Evolutionary conservation across 1,140 invertebrate species (phyloP).

Genomic region (Drepana arcuata): DNA sequence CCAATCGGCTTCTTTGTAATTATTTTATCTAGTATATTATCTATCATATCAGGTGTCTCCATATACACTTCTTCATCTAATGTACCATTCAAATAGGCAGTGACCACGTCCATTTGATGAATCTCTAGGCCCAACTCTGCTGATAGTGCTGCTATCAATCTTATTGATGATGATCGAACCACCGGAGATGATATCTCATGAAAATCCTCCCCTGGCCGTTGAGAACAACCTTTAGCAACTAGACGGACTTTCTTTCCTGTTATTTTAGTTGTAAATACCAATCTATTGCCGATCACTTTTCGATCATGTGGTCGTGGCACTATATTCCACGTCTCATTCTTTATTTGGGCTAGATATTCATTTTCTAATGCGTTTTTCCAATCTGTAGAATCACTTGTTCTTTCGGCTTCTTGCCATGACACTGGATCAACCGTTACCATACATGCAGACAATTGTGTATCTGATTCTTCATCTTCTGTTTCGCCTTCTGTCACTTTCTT

Average conservation of each 20-base stretch:
- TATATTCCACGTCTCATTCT: conserved; percentile 19
- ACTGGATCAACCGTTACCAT: conserved; percentile 10
- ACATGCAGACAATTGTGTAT: conserved; percentile 3
- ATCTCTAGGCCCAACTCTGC: conserved; percentile 15
- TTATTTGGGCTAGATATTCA: conserved; percentile 18
- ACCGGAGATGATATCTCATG: conserved; percentile 18
- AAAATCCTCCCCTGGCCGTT: conserved; percentile 23
- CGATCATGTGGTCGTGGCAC: conserved; percentile 14
- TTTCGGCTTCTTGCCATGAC: conserved; percentile 13
- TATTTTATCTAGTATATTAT: conserved; percentile 11
- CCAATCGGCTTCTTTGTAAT: conserved; percentile 13
- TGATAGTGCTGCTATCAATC: conserved; percentile 17
- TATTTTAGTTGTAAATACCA: conserved; percentile 12
- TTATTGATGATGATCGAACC: conserved; percentile 15
- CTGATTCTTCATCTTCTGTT: conserved; percentile 6
- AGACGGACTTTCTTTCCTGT: conserved; percentile 15
- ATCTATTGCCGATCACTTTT: conserved; percentile 18
- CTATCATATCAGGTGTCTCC: conserved; percentile 13
- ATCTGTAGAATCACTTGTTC: conserved; percentile 3
- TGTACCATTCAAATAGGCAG: conserved; percentile 18
- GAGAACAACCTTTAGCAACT: conserved; percentile 17
- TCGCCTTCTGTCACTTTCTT: conserved; percentile 1
- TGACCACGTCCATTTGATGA: conserved; percentile 22
- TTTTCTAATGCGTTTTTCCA: conserved; percentile 19
- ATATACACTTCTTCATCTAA: conserved; percentile 19